phyloP scores from a whole-genome alignment of 1,140 invertebrate genomes.

The Danaus plexippus region DNA sequence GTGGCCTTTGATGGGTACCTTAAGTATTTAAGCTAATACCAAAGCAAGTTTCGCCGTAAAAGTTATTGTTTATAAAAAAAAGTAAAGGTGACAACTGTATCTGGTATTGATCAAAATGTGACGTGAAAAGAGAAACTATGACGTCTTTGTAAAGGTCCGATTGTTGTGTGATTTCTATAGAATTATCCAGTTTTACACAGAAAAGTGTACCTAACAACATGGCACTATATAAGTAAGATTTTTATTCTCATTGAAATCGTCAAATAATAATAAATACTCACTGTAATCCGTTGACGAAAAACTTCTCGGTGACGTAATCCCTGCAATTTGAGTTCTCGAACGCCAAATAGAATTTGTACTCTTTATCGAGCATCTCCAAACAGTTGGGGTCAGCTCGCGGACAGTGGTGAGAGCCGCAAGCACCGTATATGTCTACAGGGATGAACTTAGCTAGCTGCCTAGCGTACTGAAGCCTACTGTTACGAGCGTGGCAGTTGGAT shows the following conservation, averaged over 20 bases:
- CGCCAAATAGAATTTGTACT: slow-evolving; percentile 98
- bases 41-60: too few species aligned
- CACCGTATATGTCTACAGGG: slow-evolving; percentile 93
- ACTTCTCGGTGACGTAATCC: slow-evolving; percentile 98
- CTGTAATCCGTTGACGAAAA: slow-evolving; percentile 93
- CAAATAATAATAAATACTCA: slow-evolving; percentile 62
- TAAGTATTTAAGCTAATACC: too few species aligned
- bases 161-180: too few species aligned
- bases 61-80: too few species aligned
- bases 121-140: too few species aligned
- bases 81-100: too few species aligned
- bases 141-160: too few species aligned
- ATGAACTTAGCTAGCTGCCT: slow-evolving; percentile 89
- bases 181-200: too few species aligned
- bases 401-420: slow-evolving; percentile 89
- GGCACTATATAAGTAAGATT: too few species aligned
- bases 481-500: slow-evolving; percentile 93
- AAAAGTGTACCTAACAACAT: too few species aligned
- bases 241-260: slow-evolving; percentile 7
- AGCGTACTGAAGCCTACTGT: slow-evolving; percentile 89
- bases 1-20: too few species aligned
- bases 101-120: too few species aligned
- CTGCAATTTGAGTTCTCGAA: slow-evolving; percentile 98
- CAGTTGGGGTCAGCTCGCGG: slow-evolving; percentile 87
- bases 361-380: slow-evolving; percentile 91